These are phyloP conservation scores for Oreochromis aureus DNA, from an alignment of 2,113 vertebrate species.

Conservation along the genomic window DNA sequence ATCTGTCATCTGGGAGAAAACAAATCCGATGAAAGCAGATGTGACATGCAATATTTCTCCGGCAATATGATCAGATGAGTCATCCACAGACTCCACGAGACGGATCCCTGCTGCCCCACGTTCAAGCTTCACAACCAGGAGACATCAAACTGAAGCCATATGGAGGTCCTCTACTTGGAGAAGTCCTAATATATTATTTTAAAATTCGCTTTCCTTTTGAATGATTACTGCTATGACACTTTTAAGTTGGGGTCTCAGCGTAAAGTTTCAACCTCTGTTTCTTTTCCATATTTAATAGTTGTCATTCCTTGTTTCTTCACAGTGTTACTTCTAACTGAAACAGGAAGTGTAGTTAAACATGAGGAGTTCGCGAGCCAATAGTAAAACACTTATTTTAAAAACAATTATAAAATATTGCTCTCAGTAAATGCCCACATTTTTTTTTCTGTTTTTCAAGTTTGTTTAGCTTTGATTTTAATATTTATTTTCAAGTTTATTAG, in stretches of 20 bases:
- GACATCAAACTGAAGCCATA: not conserved
- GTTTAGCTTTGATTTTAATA: not conserved
- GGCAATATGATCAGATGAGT: slow-evolving; percentile 48
- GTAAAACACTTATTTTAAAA: not conserved
- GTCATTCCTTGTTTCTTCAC: not conserved
- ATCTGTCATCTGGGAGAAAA: slow-evolving; percentile 6
- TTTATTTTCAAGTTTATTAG: not conserved
- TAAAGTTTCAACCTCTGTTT: not conserved
- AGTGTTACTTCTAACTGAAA: not conserved
- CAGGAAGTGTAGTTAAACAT: not conserved
- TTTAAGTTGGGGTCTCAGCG: not conserved
- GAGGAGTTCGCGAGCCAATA: not conserved
- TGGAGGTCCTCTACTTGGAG: slow-evolving; percentile 58
- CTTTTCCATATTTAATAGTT: not conserved
- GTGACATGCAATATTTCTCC: slow-evolving; percentile 14
- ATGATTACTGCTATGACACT: not conserved
- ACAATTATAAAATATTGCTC: not conserved
- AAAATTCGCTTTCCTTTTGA: not conserved
- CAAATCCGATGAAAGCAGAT: slow-evolving; percentile 16
- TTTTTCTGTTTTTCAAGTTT: not conserved
- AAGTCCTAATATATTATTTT: slow-evolving; percentile 1
- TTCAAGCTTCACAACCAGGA: not conserved
- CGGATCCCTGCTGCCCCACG: slow-evolving; percentile 2
- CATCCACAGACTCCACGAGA: slow-evolving; percentile 46
- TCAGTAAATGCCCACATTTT: not conserved